Base-by-base conservation (phyloP, 2,113 vertebrate species). In the Oryzias javanicus region DNA sequence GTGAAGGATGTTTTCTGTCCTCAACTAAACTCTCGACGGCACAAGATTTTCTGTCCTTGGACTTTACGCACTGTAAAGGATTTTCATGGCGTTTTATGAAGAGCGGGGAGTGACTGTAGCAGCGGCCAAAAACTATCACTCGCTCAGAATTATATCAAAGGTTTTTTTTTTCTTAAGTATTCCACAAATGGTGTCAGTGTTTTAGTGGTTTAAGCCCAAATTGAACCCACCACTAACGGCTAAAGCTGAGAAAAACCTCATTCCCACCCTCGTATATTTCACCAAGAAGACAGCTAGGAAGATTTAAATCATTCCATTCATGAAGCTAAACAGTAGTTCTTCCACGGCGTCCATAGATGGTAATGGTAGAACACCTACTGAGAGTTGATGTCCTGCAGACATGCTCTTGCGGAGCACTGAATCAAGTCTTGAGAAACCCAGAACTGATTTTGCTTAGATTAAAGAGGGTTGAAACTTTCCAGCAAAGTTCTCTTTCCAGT, bases 221-320 rank as follows among this genome's bases (percentile, higher is more conserved):
- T 51, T 8, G 7, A 56, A 49, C 55, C 5, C 42, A 49, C 17
- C 25, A 41, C 53, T 42, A 62, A 63, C 47, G 29, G 50, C 17
- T 55, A 59, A 4, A 49, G 5, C 48, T 42, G 42, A 41, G 45
- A 27, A 19, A 46, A 29, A 17, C 44, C 20, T 62, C 48, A 47
- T 56, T 22, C 49, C 42, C 22, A 46, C 29, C 48, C 25, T 35
- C 4, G 6, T 29, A 46, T 35, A 12, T 35, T 35, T 58, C 67
- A 65, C 17, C 29, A 61, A 49, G 59, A 42, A 42, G 25, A 48
- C 45, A 20, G 40, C 50, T 4, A 15, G 19, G 52, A 25, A 68
- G 51, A 78, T 80, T 80, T 63, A 72, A 63, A 54, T 74, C 6
- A 48, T 18, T 42, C 54, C 72, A 67, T 85, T 80, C 73, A 70